Evolutionary conservation across 2,113 vertebrate species (phyloP).

Genomic region (Chaenocephalus aceratus): DNA sequence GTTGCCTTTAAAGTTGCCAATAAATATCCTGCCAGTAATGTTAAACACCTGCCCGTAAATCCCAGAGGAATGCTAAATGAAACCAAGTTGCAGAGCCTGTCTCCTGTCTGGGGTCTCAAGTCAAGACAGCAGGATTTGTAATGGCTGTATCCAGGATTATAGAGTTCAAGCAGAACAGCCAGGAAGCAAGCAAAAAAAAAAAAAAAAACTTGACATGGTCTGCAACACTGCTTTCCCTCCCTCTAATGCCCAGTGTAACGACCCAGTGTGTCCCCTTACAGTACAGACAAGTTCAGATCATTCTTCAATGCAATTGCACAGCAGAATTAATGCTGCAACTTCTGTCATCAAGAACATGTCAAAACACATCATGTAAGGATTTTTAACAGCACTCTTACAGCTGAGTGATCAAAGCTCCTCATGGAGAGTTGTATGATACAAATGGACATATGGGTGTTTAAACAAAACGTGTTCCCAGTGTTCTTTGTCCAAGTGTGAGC

Average conservation of each 20-base stretch:
- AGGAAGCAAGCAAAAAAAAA: slow-evolving; percentile 66
- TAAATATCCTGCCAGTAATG: slow-evolving; percentile 87
- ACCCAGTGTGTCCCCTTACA: slow-evolving; percentile 29
- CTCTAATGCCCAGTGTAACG: slow-evolving; percentile 35
- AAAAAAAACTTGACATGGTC: slow-evolving; percentile 56
- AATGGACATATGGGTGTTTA: slow-evolving; percentile 61
- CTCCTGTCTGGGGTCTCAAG: slow-evolving; percentile 84
- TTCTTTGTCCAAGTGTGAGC: slow-evolving; percentile 51
- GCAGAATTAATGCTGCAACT: slow-evolving; percentile 36
- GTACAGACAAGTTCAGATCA: slow-evolving; percentile 35
- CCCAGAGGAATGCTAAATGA: slow-evolving; percentile 87
- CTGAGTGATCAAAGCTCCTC: slow-evolving; percentile 63
- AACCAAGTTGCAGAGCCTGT: slow-evolving; percentile 83
- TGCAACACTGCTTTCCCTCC: slow-evolving; percentile 47
- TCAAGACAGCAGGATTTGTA: slow-evolving; percentile 85
- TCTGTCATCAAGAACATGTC: slow-evolving; percentile 48
- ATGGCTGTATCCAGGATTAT: slow-evolving; percentile 85
- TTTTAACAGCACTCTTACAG: slow-evolving; percentile 32
- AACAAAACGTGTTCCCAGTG: slow-evolving; percentile 42
- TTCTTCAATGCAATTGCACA: slow-evolving; percentile 25
- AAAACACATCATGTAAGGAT: slow-evolving; percentile 37
- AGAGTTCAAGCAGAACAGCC: slow-evolving; percentile 78
- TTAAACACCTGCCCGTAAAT: slow-evolving; percentile 88
- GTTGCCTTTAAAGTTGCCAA: slow-evolving; percentile 85
- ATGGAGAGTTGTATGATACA: slow-evolving; percentile 20